Evolutionary conservation across 2,113 vertebrate genomes (phyloP).

Genomic region (Todiramphus saurophagus): DNA sequence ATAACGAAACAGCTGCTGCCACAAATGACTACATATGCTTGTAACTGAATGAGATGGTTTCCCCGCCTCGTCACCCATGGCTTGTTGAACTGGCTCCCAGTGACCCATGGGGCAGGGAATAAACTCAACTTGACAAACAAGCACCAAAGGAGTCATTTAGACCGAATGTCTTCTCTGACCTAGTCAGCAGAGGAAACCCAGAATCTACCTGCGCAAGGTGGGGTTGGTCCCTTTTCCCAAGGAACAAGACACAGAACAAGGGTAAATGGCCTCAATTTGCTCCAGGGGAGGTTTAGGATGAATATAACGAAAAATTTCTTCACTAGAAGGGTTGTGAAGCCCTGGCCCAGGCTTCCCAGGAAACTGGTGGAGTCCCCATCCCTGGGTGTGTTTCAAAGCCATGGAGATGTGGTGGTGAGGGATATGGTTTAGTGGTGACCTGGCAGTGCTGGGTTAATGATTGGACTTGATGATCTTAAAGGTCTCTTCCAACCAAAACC

Average conservation of each 20-base stretch:
- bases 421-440: not conserved
- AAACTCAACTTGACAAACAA: accelerated
- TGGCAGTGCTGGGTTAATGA: not conserved
- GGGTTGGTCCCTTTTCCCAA: not conserved
- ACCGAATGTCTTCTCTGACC: accelerated
- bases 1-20: constrained; percentile 37
- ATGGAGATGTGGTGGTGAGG: not conserved
- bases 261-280: not conserved
- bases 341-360: not conserved
- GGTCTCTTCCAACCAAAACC: not conserved
- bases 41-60: not conserved
- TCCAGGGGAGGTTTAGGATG: not conserved
- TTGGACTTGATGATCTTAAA: not conserved
- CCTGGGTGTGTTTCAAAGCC: not conserved
- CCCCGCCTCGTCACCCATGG: not conserved
- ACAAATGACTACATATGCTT: not conserved
- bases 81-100: not conserved
- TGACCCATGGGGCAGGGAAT: not conserved
- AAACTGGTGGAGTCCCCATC: not conserved
- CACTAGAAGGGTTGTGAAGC: not conserved
- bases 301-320: not conserved
- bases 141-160: not conserved
- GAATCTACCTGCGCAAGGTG: not conserved
- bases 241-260: not conserved
- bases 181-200: not conserved